Conservation (phyloP, 2,113 vertebrate genomes). For the Callopanchax toddi region DNA sequence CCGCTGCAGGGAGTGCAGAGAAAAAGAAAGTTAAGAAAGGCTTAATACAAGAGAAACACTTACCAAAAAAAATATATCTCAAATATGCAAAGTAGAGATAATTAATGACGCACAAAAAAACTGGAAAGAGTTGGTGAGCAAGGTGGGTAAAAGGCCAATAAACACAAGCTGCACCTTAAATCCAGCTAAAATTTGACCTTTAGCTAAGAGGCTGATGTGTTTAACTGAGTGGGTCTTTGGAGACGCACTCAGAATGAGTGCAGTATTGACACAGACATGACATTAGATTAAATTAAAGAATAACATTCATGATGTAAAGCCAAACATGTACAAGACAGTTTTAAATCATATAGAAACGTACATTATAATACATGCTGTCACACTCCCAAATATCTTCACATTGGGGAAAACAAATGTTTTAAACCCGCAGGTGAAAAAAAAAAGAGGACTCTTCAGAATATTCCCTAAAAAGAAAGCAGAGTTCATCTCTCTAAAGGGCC, state of each 20-base stretch:
- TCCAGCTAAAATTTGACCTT: background rate
- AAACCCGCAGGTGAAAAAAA: too few relatives aligned
- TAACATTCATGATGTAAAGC: too few relatives aligned
- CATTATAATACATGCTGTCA: too few relatives aligned
- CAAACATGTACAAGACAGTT: too few relatives aligned
- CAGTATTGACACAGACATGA: background rate
- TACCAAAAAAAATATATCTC: constrained; percentile 10
- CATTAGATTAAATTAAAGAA: background rate
- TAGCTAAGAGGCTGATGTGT: background rate
- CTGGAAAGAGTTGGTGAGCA: background rate
- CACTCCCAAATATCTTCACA: too few relatives aligned
- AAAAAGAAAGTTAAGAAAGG: background rate
- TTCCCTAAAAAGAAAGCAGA: too few relatives aligned
- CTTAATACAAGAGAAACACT: background rate
- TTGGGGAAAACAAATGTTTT: too few relatives aligned
- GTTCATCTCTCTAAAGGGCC: too few relatives aligned
- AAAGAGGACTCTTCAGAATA: too few relatives aligned
- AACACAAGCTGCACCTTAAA: constrained; percentile 18
- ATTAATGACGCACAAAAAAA: background rate
- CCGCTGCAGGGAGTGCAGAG: constrained; percentile 77
- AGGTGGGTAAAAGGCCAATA: constrained; percentile 10
- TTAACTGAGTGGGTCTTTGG: background rate
- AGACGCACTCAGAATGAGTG: background rate
- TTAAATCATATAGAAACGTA: too few relatives aligned
- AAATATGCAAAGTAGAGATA: background rate